Evolutionary conservation across 1,140 invertebrate genomes (phyloP), one percentile per base, ranked within the genome.

Genomic region (Oncopodura yosiiana): DNA sequence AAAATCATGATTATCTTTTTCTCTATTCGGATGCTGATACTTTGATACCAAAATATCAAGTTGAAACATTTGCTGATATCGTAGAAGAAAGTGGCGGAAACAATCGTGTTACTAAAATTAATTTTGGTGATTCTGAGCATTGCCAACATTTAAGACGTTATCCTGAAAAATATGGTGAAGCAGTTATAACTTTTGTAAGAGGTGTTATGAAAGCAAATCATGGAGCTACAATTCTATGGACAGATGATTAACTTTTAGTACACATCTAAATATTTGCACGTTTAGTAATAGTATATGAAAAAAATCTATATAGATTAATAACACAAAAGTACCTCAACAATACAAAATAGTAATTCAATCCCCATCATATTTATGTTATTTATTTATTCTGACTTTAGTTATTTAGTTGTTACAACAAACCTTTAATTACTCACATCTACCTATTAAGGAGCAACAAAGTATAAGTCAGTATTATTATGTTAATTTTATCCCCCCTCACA

Each of bases 21-120:
- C 71, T 87, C 14, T 87, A 83, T 64, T 86, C 83, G 0, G 81
- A 80, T 61, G 74, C 74, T 3, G 84, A 87, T 65, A 71, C 77
- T 24, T 63, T 84, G 62, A 77, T 78, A 62, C 71, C 74, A 27
- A 9, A 9, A 3, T n/a, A 11, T 4, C 32, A 56, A 30, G 26
- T 62, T 41, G 60, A 64, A 27, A 67, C 69, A 42, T 68, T 75
- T 45, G 68, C 72, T 48, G 65, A 73, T 18, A 65, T 72, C 54
- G 56, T 69, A 9, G 61, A 63, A 12, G 29, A 39, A 6, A 39
- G 36, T 19, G 60, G 49, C 11, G n/a, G n/a, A n/a, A n/a, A n/a
- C n/a, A 62, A 58, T 42, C 30, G 39, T 16, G 50, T 62, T 19
- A 32, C 46, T 12, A 46, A 34, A 23, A 23, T 52, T 5, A 58